Base-by-base conservation (phyloP, 2,797 vertebrate genomes). In the Enteromius afrohamiltoni region DNA sequence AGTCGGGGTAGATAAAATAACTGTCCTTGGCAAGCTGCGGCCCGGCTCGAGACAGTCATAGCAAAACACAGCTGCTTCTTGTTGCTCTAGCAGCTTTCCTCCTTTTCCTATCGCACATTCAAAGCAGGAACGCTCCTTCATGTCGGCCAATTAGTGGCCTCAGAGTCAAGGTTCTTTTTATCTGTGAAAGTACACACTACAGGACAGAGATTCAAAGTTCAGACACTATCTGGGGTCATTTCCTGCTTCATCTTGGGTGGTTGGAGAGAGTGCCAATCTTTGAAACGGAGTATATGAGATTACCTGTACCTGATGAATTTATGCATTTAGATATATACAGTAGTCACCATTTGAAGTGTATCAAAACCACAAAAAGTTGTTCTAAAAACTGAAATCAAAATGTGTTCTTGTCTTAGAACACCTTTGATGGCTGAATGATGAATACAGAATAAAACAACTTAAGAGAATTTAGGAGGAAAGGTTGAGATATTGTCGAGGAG, bases 151-250 rank as follows among this genome's bases (percentile, higher is more conserved):
- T 98, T 97, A 97, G 95, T 92, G 91, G 91, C 88, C 90, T 79
- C 83, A 1, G 74, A 71, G 78, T 42, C 79, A 47, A 77, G 37
- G 77, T 86, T 91, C 91, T 95, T 97, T 97, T 97, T 94, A 97
- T 97, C 96, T 96, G 77, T 92, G 91, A 65, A 76, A 91, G 93
- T 87, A 94, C 94, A 92, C 91, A 91, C 64, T 87, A 92, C 93
- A 90, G 94, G 90, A 91, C 93, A 94, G 91, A 94, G 92, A 93
- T 94, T 95, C 94, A 96, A 86, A 91, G 92, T 95, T 97, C 95
- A 96, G 94, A 96, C 95, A 96, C 94, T 93, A 95, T 92, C 91
- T 90, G 88, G 84, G 95, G 94, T 96, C 95, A 96, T 93, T 96
- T 97, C 95, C 96, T 93, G 93, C 94, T 95, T 93, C 93, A 93